Conservation (phyloP, 2,888 invertebrate species). For the Darwinula stevensoni region DNA sequence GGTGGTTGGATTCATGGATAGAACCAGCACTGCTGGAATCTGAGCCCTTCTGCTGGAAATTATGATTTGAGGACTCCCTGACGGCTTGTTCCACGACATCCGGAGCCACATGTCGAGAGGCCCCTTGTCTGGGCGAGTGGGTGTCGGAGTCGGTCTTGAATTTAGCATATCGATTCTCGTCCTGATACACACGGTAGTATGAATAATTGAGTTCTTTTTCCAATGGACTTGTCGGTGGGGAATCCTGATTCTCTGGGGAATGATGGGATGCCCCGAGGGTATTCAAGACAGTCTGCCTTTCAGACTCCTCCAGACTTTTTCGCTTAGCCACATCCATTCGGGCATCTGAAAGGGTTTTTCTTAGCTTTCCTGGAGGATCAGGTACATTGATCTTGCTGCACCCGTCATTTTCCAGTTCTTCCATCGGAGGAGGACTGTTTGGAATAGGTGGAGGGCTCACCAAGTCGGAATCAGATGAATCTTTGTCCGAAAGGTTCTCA, state of each 20-base stretch:
- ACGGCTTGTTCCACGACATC: conserved; percentile 4
- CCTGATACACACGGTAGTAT: conserved; percentile 9
- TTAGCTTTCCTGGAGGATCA: background rate
- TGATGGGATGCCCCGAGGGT: background rate
- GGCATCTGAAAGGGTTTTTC: background rate
- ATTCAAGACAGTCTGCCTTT: background rate
- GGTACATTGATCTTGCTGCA: background rate
- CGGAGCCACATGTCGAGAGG: background rate
- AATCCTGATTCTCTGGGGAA: background rate
- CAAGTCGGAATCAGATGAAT: conserved; percentile 50
- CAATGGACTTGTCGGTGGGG: conserved; percentile 6
- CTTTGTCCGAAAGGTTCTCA: conserved; percentile 18
- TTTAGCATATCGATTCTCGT: conserved; percentile 6
- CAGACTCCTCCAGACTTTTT: background rate
- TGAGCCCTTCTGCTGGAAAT: no score
- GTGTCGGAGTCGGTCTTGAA: conserved; percentile 4
- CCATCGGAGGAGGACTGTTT: conserved; percentile 36
- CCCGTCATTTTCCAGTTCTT: conserved; percentile 19
- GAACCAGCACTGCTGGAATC: no score
- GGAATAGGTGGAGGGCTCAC: conserved; percentile 49
- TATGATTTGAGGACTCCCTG: conserved; percentile 4
- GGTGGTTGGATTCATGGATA: background rate
- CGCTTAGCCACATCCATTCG: background rate
- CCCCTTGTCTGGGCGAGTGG: background rate
- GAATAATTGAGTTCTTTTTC: conserved; percentile 8